Evolutionary conservation across 2,113 vertebrate genomes (phyloP).

Genomic region (Callipepla californica): DNA sequence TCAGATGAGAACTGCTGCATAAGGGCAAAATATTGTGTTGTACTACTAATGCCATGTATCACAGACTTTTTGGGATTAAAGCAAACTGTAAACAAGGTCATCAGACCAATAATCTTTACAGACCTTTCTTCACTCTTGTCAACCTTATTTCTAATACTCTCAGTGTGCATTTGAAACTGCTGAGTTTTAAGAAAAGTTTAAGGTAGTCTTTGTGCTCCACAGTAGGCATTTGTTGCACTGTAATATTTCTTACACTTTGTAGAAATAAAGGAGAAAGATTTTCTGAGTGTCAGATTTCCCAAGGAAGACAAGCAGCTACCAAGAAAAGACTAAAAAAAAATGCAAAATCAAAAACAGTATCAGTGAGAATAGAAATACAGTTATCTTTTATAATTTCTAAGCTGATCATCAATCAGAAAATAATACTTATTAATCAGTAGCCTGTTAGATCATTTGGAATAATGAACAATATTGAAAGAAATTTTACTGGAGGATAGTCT

Average conservation of each 20-base stretch:
- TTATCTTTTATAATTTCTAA: background rate
- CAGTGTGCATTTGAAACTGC: background rate
- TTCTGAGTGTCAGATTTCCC: background rate
- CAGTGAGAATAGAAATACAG: background rate
- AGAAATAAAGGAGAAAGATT: conserved; percentile 10
- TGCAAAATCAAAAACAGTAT: background rate
- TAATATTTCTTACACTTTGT: background rate
- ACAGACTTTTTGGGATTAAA: conserved; percentile 4
- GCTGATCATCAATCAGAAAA: background rate
- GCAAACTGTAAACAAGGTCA: conserved; percentile 57
- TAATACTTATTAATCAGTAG: background rate
- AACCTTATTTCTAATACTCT: conserved; percentile 35
- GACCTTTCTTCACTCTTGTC: conserved; percentile 38
- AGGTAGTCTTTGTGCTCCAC: background rate
- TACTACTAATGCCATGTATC: background rate
- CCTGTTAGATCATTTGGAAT: background rate
- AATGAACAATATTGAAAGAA: background rate
- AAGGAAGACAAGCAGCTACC: background rate
- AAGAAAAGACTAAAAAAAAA: background rate
- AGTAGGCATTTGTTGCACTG: background rate
- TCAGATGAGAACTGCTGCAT: conserved; percentile 38
- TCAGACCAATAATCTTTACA: conserved; percentile 44
- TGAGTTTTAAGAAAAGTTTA: conserved; percentile 40
- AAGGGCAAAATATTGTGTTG: conserved; percentile 14
- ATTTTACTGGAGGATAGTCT: background rate